A percentile compares a stretch with the other conserved stretches of the same genome.
phyloP scores from a whole-genome alignment of 2,113 vertebrate species.

The Pyrgilauda ruficollis region DNA sequence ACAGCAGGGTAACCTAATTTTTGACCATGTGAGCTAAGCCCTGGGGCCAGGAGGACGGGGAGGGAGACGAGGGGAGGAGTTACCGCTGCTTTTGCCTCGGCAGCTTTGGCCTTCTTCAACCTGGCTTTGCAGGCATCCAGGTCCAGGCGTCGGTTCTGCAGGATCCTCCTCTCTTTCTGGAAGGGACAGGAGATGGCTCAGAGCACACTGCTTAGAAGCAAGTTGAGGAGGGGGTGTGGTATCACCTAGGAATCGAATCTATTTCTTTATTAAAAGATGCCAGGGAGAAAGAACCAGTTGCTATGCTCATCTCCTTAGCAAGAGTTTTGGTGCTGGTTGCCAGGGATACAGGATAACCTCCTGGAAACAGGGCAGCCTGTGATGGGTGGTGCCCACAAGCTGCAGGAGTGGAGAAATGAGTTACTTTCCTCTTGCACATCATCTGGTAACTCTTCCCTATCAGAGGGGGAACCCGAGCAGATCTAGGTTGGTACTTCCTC shows the following conservation, averaged over 20 bases:
- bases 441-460: not conserved
- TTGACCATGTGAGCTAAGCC: not conserved
- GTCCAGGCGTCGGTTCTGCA: conserved; percentile 92
- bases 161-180: conserved; percentile 89
- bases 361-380: not conserved
- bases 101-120: conserved; percentile 92
- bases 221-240: not conserved
- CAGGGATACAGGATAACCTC: not conserved
- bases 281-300: not conserved
- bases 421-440: not conserved
- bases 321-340: not conserved
- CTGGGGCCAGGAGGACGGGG: not conserved
- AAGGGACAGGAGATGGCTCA: not conserved
- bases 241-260: not conserved
- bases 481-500: not conserved
- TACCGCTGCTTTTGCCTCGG: conserved; percentile 94
- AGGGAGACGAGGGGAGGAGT: conserved; percentile 19
- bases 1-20: not conserved
- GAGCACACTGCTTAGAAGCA: not conserved
- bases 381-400: not conserved
- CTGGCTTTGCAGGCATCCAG: conserved; percentile 93
- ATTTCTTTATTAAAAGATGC: not conserved
- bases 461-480: not conserved
- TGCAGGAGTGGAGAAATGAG: not conserved
- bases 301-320: not conserved